Evolutionary conservation across 2,797 vertebrate genomes (phyloP), one percentile per base, ranked within the genome.

Genomic region (Halcyon smyrnensis): DNA sequence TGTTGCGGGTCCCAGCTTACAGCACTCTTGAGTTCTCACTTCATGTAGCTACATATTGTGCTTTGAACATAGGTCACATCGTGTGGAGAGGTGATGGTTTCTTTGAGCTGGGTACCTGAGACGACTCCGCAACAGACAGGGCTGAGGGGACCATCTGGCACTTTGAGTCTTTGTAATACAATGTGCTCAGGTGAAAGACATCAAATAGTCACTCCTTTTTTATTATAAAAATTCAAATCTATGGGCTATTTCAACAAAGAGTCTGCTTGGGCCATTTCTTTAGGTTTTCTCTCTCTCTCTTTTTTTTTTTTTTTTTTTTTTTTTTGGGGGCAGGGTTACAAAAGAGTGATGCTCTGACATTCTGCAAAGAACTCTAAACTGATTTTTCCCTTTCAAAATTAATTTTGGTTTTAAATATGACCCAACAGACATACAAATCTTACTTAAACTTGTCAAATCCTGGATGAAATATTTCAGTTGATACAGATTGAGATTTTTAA

Each of bases 351-450:
- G 1, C 46, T 30, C 69, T 97, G 94, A 93, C 87, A 94, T 96
- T 95, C 92, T 88, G 78, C 70, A 82, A 65, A 90, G 80, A 86
- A 46, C 64, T 56, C n/a, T 65, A 95, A 96, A 84, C 87, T 62
- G 39, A 87, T 96, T 95, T 92, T 78, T 87, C 74, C 39, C 41
- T 16, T 43, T 89, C 63, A 69, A 89, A 95, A 95, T 91, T 62
- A 87, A 88, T 91, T 90, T 95, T 82, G 43, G n/a, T 90, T 92
- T 91, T 70, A 41, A 94, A 88, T 51, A 39, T 34, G 56, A 73
- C 89, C 73, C 76, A 79, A 46, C n/a, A 76, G 80, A 86, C 80
- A 63, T 37, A 96, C 91, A 93, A 88, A 95, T 97, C 95, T 96
- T 97, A 88, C 83, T 86, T 95, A 92, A 84, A 91, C 83, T 81